Evolutionary conservation across 2,113 vertebrate species (phyloP), one percentile per base, ranked within the genome.

Genomic region (Vulpes lagopus): DNA sequence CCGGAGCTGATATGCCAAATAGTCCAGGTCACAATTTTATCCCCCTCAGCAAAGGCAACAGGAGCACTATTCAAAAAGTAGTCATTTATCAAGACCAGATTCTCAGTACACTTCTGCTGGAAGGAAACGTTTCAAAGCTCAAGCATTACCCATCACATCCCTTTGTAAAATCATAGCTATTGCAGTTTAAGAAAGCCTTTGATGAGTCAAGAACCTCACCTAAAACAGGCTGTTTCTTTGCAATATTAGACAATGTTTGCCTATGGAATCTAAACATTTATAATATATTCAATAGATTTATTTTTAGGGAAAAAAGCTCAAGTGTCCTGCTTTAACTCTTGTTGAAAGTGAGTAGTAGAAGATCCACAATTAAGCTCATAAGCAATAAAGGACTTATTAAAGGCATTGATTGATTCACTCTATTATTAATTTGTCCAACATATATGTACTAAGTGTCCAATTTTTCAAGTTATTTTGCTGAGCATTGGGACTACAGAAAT

Each of bases 1-100:
- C 27, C 86, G 16, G 51, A 96, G 32, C 38, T 91, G 60, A 55
- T 57, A 89, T 19, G 82, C n/a, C 17, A 53, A 78, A 38, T 23
- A 71, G 20, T 59, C 30, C 92, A 60, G 90, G 27, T 91, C 64
- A 92, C 19, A 87, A 0, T 89, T 96, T 96, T 91, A 87, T 95
- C 62, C 80, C 9, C 17, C 76, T 90, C 38, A 81, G 55, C 55
- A 95, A 88, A 92, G 60, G 25, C 55, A 93, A 71, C 8, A 78
- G 27, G 49, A 32, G 55, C 11, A 76, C 12, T 65, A 35, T 55
- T 43, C 74, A 49, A 32, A 97, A 83, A 86, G 22, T 30, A 95
- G 59, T 35, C 57, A 88, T 69, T 97, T 88, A 64, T 92, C 90
- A 92, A 96, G 25, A 69, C 55, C 23, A 55, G 16, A 67, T 90